A percentile compares a stretch with the other conserved stretches of the same genome.
These are phyloP conservation scores for Malurus elegans DNA, from an alignment of 2,113 vertebrate genomes.

Conservation along the genomic window DNA sequence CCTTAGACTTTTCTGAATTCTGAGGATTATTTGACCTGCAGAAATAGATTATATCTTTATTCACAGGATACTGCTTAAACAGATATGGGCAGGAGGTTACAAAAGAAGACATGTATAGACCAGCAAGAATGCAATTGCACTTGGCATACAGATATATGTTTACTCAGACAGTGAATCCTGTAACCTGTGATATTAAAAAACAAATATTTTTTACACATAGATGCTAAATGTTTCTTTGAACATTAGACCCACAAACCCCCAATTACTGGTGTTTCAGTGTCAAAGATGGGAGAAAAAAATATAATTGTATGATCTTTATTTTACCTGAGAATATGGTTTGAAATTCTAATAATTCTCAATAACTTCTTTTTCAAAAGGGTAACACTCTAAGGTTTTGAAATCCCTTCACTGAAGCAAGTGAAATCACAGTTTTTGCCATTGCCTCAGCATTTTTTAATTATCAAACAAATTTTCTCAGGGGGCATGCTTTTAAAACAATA, in stretches of 20 bases:
- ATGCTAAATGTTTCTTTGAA: slow-evolving; percentile 5
- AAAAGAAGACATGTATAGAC: slow-evolving; percentile 1
- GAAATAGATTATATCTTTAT: slow-evolving; percentile 45
- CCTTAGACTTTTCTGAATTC: slow-evolving; percentile 7
- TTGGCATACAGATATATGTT: neutral
- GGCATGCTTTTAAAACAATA: neutral
- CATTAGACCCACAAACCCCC: neutral
- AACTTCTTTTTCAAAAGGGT: neutral
- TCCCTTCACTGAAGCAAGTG: neutral
- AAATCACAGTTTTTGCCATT: neutral
- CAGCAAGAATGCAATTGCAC: neutral
- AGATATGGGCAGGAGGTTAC: neutral
- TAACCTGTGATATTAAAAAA: neutral
- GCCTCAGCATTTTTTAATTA: neutral
- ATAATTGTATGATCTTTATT: neutral
- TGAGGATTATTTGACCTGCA: slow-evolving; percentile 37
- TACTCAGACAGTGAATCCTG: neutral
- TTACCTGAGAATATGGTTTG: neutral
- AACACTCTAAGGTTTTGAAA: neutral
- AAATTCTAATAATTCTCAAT: neutral
- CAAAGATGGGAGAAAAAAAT: neutral
- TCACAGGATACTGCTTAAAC: slow-evolving; percentile 14
- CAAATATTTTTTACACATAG: neutral
- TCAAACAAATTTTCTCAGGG: neutral
- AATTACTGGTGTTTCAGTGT: neutral